Base-by-base conservation (phyloP, 2,888 invertebrate species). In the Ceriagrion tenellum region DNA sequence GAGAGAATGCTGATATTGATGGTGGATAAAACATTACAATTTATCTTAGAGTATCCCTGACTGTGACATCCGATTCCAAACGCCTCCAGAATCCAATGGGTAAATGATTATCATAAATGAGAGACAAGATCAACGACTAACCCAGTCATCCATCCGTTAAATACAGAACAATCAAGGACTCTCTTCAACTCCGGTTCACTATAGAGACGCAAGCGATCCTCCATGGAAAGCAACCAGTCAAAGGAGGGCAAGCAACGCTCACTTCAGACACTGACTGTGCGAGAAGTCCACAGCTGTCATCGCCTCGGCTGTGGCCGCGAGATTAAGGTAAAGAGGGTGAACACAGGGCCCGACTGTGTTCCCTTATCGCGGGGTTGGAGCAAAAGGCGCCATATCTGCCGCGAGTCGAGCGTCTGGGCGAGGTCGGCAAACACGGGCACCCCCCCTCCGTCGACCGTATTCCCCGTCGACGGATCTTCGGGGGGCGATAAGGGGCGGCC, bases 381-480 rank as follows among this genome's bases (percentile, higher is more conserved):
- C 81, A 35, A 81, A 59, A 81, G 81, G 81, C 81, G 89, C 89
- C 81, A 13, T 89, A 89, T 89, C 89, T 93, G 69, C 69, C 69
- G 40, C n/a, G 69, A 93, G 47, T 63, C 26, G 88, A 63, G 56
- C 90, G 56, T 91, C 63, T 91, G 55, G 93, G 93, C 47, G 93
- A 93, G 93, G 93, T 93, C 93, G 69, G 56, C 74, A 93, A 93
- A 93, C 93, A 93, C 40, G 69, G 47, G 69, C 93, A 63, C 35
- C 40, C 30, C n/a, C 47, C 20, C 59, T 59, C 90, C 91, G 59
- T 26, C 91, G 40, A 63, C 93, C 69, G 74, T 74, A 69, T 69
- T 93, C 93, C 91, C 93, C 93, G 69, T n/a, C 93, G n/a, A 74
- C 69, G 93, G 69, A 93, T 93, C 93, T 74, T 69, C 20, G n/a